Conservation (phyloP, 1,140 invertebrate genomes). For the Holotrichia oblita region DNA sequence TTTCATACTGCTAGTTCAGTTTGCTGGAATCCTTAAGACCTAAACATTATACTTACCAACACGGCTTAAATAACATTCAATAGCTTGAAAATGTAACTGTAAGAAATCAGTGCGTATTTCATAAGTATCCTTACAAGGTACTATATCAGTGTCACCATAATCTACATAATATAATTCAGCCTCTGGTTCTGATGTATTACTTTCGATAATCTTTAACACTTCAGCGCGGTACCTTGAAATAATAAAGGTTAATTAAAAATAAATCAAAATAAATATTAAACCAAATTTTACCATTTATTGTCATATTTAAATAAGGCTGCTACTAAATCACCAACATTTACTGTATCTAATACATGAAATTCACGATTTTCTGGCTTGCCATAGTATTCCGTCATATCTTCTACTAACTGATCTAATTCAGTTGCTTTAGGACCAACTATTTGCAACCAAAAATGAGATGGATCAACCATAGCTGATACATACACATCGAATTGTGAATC, state of each 20-base stretch:
- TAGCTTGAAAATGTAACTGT: constrained; percentile 76
- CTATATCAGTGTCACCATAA: constrained; percentile 79
- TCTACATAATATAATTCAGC: constrained; percentile 81
- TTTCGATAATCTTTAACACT: constrained; percentile 68
- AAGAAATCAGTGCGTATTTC: constrained; percentile 79
- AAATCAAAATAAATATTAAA: constrained; percentile 56
- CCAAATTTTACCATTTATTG: constrained; percentile 73
- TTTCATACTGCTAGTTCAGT: too few species aligned
- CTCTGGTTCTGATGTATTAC: constrained; percentile 62
- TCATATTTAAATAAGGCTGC: constrained; percentile 80
- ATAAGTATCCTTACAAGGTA: constrained; percentile 69
- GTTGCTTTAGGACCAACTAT: constrained; percentile 74
- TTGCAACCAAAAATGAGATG: constrained; percentile 86
- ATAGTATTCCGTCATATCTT: constrained; percentile 84
- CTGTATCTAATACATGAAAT: constrained; percentile 66
- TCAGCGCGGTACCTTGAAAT: constrained; percentile 61
- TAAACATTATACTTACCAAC: constrained; percentile 68
- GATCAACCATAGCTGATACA: constrained; percentile 82
- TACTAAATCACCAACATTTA: constrained; percentile 77
- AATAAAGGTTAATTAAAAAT: background rate
- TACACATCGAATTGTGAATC: constrained; percentile 79
- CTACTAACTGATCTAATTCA: constrained; percentile 77
- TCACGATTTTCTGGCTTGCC: constrained; percentile 68
- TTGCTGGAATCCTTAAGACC: too few species aligned
- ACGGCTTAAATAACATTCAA: constrained; percentile 81